These are phyloP conservation scores for Neoscelio sp. DNA, from an alignment of 2,888 invertebrate species.

Conservation along the genomic window DNA sequence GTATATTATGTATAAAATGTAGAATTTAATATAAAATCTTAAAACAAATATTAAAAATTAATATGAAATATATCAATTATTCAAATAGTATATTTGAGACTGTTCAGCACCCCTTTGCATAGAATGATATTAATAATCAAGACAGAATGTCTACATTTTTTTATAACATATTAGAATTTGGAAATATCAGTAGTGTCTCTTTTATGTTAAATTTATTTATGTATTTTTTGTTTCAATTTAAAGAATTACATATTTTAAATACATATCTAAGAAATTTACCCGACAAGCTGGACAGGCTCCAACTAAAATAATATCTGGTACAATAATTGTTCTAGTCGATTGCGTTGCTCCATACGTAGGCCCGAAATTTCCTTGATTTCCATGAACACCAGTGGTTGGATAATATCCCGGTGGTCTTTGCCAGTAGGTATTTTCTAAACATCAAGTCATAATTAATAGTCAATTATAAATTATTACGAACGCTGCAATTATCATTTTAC, in stretches of 20 bases:
- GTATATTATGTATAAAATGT: too few species aligned
- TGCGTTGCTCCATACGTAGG: conserved; percentile 86
- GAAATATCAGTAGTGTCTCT: too few species aligned
- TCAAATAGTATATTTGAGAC: too few species aligned
- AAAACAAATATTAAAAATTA: conserved; percentile 3
- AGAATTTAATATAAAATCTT: conserved; percentile 2
- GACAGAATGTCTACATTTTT: too few species aligned
- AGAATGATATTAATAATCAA: too few species aligned
- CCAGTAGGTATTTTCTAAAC: conserved; percentile 78
- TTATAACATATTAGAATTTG: too few species aligned
- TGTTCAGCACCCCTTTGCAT: too few species aligned
- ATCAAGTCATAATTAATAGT: conserved; percentile 1
- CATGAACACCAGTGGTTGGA: conserved; percentile 79
- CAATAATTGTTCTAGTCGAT: conserved; percentile 86
- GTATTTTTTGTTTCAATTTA: too few species aligned
- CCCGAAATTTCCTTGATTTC: conserved; percentile 72
- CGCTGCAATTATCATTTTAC: too few species aligned
- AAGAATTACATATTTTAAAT: not conserved
- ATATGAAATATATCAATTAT: conserved; percentile 1
- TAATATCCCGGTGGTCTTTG: conserved; percentile 86
- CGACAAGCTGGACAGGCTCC: conserved; percentile 95
- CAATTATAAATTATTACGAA: too few species aligned
- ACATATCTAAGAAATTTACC: conserved; percentile 80
- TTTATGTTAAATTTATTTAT: too few species aligned
- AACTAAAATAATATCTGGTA: conserved; percentile 91